Conservation (phyloP, 2,888 invertebrate species). For the Polydrusus cervinus region DNA sequence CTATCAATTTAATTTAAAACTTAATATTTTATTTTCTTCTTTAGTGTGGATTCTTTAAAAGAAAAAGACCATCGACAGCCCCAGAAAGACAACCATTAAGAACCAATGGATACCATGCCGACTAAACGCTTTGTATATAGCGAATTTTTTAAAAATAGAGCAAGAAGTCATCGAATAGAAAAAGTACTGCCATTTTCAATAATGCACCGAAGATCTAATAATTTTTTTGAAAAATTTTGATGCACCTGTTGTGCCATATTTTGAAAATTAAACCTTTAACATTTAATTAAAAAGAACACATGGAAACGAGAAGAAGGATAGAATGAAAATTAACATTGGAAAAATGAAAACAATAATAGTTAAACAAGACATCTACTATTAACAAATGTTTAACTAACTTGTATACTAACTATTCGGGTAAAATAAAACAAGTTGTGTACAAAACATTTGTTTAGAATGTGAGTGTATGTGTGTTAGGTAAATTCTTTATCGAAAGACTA, state of each 20-base stretch:
- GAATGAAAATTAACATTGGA: not conserved
- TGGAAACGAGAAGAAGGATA: not conserved
- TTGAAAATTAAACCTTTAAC: not conserved
- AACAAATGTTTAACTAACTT: not conserved
- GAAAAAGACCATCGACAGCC: conserved; percentile 88
- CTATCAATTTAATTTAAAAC: not conserved
- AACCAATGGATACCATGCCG: conserved; percentile 81
- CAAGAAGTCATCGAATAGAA: conserved; percentile 13
- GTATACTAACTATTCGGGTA: not conserved
- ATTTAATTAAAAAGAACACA: not conserved
- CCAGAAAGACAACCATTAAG: conserved; percentile 90
- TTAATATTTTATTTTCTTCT: conserved; percentile 54
- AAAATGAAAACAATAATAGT: not conserved
- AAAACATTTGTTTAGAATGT: not conserved
- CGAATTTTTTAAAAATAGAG: conserved; percentile 19
- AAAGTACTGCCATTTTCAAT: conserved; percentile 27
- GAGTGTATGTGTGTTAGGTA: conserved; percentile 20
- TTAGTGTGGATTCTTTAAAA: conserved; percentile 94
- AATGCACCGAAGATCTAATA: not conserved
- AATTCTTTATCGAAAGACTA: conserved; percentile 14
- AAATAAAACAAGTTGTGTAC: not conserved
- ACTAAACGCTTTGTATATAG: conserved; percentile 78
- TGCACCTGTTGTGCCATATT: conserved; percentile 9
- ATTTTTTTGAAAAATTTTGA: not conserved
- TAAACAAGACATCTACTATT: not conserved